Percentiles rank a stretch among this genome's conserved stretches.
These are phyloP conservation scores for Cepphus grylle DNA, from an alignment of 2,113 vertebrate genomes.

Conservation along the genomic window DNA sequence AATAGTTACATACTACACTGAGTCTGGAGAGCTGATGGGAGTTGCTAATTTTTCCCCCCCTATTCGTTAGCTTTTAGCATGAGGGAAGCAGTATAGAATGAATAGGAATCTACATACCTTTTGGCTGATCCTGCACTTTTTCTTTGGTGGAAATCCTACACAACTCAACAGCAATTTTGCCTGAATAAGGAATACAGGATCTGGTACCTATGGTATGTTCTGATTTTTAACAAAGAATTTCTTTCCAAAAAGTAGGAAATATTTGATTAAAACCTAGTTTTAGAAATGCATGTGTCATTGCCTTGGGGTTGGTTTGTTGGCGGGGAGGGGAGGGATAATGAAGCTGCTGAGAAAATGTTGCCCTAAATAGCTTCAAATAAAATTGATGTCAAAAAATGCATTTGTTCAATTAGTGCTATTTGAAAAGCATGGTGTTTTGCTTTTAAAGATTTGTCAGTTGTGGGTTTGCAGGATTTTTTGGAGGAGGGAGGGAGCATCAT, in stretches of 20 bases:
- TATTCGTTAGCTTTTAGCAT: slow-evolving; percentile 51
- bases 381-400: slow-evolving; percentile 57
- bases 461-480: not conserved
- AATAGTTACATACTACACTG: slow-evolving; percentile 39
- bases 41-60: slow-evolving; percentile 49
- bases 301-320: not conserved
- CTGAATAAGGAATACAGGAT: not conserved
- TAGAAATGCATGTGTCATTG: slow-evolving; percentile 42
- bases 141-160: not conserved
- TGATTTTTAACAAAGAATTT: slow-evolving; percentile 64
- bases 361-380: slow-evolving; percentile 69
- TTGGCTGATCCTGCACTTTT: not conserved
- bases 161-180: not conserved
- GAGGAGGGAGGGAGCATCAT: slow-evolving; percentile 56
- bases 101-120: slow-evolving; percentile 43
- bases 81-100: slow-evolving; percentile 54
- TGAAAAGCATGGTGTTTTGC: slow-evolving; percentile 71
- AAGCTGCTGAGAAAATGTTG: slow-evolving; percentile 46
- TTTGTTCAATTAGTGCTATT: slow-evolving; percentile 72
- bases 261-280: slow-evolving; percentile 69
- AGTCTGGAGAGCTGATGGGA: slow-evolving; percentile 57
- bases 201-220: slow-evolving; percentile 37
- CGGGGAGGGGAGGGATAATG: not conserved
- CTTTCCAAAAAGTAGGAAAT: slow-evolving; percentile 65
- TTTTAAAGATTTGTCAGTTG: slow-evolving; percentile 59